A percentile compares a stretch with the other conserved stretches of the same genome.
Evolutionary conservation across 1,140 invertebrate genomes (phyloP).

Genomic region (Microplitis demolitor): DNA sequence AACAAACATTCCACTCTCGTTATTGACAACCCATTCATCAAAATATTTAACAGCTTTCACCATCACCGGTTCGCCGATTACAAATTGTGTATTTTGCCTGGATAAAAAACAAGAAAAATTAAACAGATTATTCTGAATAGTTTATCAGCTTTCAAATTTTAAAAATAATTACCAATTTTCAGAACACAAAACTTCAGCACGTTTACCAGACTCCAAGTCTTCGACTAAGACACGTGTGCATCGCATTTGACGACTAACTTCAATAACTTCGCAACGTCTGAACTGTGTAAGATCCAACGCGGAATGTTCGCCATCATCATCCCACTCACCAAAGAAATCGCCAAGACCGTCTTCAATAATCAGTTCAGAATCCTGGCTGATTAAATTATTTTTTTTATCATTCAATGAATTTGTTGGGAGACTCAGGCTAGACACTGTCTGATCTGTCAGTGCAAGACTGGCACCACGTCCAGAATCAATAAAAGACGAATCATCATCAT

Average conservation of each 20-base stretch:
- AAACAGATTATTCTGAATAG: neutral
- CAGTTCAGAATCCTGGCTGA: neutral
- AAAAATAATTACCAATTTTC: slow-evolving; percentile 32
- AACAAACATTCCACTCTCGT: slow-evolving; percentile 69
- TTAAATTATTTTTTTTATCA: neutral
- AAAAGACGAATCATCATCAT: neutral
- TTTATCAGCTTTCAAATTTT: neutral
- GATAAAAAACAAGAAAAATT: slow-evolving; percentile 28
- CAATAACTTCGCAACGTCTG: slow-evolving; percentile 58
- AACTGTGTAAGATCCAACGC: slow-evolving; percentile 55
- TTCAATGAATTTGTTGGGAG: neutral
- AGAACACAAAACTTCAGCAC: slow-evolving; percentile 47
- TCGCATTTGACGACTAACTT: slow-evolving; percentile 36
- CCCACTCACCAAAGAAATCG: slow-evolving; percentile 48
- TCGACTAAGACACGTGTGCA: slow-evolving; percentile 50
- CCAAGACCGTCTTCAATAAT: slow-evolving; percentile 35
- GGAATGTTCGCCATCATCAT: slow-evolving; percentile 20
- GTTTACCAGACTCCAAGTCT: slow-evolving; percentile 44
- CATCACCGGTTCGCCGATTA: slow-evolving; percentile 55
- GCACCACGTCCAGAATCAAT: neutral
- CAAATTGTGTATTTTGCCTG: slow-evolving; percentile 56
- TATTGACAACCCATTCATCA: slow-evolving; percentile 61
- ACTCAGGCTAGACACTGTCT: neutral
- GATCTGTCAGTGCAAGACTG: neutral
- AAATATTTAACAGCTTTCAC: slow-evolving; percentile 54